Evolutionary conservation across 2,113 vertebrate species (phyloP), one percentile per base, ranked within the genome.

Genomic region (Ramphastos sulfuratus): DNA sequence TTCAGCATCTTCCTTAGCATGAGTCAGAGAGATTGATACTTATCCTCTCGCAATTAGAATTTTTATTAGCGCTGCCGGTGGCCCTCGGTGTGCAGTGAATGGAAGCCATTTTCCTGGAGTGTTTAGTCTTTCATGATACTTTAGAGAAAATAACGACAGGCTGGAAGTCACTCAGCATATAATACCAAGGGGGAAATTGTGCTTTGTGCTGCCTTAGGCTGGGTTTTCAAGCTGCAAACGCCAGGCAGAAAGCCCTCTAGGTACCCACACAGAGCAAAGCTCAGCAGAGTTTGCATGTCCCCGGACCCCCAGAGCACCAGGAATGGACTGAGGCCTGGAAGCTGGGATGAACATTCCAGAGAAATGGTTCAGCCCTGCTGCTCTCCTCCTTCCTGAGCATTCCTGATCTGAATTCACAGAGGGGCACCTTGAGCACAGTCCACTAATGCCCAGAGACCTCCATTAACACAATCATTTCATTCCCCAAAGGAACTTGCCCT

Each of bases 1-100:
- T 95, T 96, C 93, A 96, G 89, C 94, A 90, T 93, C 95, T 95
- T 94, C 94, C 79, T 76, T 87, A 60, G 85, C 72, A 81, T 83
- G 82, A 93, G 61, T 95, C 89, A 93, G 39, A 89, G 84, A 95
- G 92, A 96, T 78, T 94, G 95, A 95, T 85, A 81, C 91, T 89
- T 96, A 83, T 81, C 73, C 80, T 91, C 92, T 30, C 73, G 82
- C 93, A 92, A 85, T 93, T 92, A 96, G 74, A 89, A 88, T 91
- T 95, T 96, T 93, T 95, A 95, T 95, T 93, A 89, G 82, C 58
- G 52, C 1, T 65, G 19, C 82, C 6, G 1, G 73, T 94, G 77
- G 90, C 92, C 76, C 54, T 94, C 94, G 82, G 87, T 39, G 4
- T 92, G 83, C 85, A 90, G 80, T 88, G 89, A 91, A 88, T 91